A percentile compares a stretch with the other conserved stretches of the same genome.
Conservation (phyloP, 1,140 invertebrate genomes). For the Probaryconus sp. region DNA sequence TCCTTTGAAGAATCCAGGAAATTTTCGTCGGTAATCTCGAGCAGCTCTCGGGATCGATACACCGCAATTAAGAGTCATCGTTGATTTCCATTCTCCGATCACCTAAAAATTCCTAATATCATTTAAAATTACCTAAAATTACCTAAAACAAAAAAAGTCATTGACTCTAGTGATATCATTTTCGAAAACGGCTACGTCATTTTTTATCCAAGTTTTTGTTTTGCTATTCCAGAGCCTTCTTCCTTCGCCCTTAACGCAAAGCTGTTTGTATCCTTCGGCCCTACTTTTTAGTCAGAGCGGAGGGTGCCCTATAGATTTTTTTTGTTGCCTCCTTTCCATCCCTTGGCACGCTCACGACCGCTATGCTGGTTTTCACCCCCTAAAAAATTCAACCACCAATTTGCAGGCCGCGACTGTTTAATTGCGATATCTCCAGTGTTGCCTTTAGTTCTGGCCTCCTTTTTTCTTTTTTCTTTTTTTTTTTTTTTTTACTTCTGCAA, state of each 20-base stretch:
- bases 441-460: constrained; percentile 60
- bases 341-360: constrained; percentile 57
- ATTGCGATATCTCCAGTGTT: constrained; percentile 74
- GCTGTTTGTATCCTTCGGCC: constrained; percentile 55
- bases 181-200: no score
- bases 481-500: constrained; percentile 55
- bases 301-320: constrained; percentile 76
- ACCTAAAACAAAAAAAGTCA: no score
- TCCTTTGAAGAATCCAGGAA: constrained; percentile 28
- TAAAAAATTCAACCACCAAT: constrained; percentile 76
- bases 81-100: no score
- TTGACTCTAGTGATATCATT: no score
- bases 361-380: constrained; percentile 57
- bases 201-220: constrained; percentile 68
- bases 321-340: constrained; percentile 68
- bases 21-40: constrained; percentile 26
- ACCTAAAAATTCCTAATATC: no score
- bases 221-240: constrained; percentile 59
- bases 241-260: constrained; percentile 55
- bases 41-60: neutral
- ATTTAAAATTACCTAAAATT: no score
- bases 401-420: constrained; percentile 74
- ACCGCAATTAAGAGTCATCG: no score
- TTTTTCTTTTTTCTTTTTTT: constrained; percentile 56
- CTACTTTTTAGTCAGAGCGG: constrained; percentile 58